Evolutionary conservation across 2,888 invertebrate genomes (phyloP), one percentile per base, ranked within the genome.

Genomic region (Papilio elwesi): DNA sequence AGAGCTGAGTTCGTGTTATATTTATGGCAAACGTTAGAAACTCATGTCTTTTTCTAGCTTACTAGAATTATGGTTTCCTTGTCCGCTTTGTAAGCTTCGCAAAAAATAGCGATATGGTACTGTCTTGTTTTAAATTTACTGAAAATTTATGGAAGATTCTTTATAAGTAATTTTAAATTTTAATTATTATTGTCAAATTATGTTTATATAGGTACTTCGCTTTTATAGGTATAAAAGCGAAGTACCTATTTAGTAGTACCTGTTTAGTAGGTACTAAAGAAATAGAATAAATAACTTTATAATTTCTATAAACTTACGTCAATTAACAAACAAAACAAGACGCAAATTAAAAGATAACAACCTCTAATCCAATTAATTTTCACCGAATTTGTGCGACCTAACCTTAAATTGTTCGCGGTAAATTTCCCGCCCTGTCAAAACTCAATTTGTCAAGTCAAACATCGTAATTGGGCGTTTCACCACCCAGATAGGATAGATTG

Each of bases 381-480:
- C 78, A 80, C 75, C 79, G 81, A 85, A 87, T 87, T 87, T 87
- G 81, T 80, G 78, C 78, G 76, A 74, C 77, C 80, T 80, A 81
- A 82, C 80, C 83, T 84, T 85, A 88, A 89, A 86, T 82, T 82
- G 75, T 84, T 82, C 83, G 84, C 85, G 84, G 83, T 76, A 83
- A 85, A 86, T 83, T 87, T 90, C 86, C 86, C 89, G 89, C 90
- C 84, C 87, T 90, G 92, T 92, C 92, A 92, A 91, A 93, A 93
- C 90, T 90, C 90, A 93, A 93, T 93, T 93, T 93, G 92, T 91
- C 89, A 90, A 90, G 83, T 88, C 90, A 93, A 92, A 91, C 88
- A 91, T 84, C 84, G 84, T 87, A 89, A 90, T 90, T 85, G 87
- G 83, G 81, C 81, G 83, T 79, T 74, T 71, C 71, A 70, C 64